These are phyloP conservation scores for Pimephales promelas DNA, from an alignment of 2,113 vertebrate genomes.

Conservation along the genomic window DNA sequence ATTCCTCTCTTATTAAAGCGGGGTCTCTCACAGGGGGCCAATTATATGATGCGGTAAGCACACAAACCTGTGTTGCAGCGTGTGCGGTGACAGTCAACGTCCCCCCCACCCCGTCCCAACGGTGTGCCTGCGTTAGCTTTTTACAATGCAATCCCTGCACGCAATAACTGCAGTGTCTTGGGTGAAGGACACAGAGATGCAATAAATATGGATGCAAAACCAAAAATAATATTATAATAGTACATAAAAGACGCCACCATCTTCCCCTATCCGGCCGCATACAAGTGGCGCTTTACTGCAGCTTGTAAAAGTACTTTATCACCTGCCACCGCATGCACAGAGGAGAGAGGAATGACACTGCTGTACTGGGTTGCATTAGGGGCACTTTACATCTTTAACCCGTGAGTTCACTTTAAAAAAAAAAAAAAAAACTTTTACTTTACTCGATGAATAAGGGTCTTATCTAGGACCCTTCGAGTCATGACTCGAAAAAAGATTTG, in stretches of 20 bases:
- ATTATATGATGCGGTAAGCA: slow-evolving; percentile 50
- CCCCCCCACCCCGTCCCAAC: slow-evolving; percentile 27
- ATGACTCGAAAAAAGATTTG: no score
- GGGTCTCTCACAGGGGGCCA: slow-evolving; percentile 51
- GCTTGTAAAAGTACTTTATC: slow-evolving; percentile 68
- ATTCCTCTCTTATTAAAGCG: slow-evolving; percentile 35
- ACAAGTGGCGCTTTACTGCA: slow-evolving; percentile 64
- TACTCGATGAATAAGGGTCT: no score
- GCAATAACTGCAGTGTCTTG: slow-evolving; percentile 29
- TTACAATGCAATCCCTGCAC: slow-evolving; percentile 66
- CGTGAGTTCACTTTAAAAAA: no score
- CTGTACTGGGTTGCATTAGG: slow-evolving; percentile 38
- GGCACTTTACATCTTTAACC: slow-evolving; percentile 32
- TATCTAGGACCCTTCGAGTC: no score
- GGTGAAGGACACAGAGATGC: slow-evolving; percentile 55
- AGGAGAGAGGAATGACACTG: slow-evolving; percentile 48
- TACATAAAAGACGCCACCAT: slow-evolving; percentile 54
- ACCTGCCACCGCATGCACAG: slow-evolving; percentile 57
- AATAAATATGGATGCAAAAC: slow-evolving; percentile 62
- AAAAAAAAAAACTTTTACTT: no score
- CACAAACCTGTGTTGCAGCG: slow-evolving; percentile 48
- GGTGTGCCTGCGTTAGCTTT: slow-evolving; percentile 44
- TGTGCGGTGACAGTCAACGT: slow-evolving; percentile 41
- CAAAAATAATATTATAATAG: slow-evolving; percentile 63
- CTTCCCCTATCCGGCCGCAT: slow-evolving; percentile 49